Conservation (phyloP, 2,888 invertebrate genomes). For the Melipona beecheii region DNA sequence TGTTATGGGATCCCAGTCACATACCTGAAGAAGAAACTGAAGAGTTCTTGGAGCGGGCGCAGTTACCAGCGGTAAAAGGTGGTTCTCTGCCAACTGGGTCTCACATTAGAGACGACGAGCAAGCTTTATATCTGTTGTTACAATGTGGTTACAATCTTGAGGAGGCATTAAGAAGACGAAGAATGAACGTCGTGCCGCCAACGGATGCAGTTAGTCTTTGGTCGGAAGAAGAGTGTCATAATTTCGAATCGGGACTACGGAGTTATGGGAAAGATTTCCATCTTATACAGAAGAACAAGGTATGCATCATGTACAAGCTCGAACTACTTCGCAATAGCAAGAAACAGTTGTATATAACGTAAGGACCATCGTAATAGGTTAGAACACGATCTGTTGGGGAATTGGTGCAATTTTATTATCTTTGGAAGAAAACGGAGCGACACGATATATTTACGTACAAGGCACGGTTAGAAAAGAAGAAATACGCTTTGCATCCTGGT, state of each 20-base stretch:
- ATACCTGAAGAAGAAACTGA: constrained; percentile 91
- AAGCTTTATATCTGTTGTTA: constrained; percentile 94
- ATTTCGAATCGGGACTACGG: constrained; percentile 97
- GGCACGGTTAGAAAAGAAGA: constrained; percentile 95
- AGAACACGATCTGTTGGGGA: constrained; percentile 97
- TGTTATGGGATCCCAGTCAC: constrained; percentile 95
- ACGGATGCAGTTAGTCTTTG: constrained; percentile 93
- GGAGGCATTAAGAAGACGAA: constrained; percentile 93
- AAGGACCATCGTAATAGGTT: constrained; percentile 85
- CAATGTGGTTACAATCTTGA: constrained; percentile 98
- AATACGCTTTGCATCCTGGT: constrained; percentile 95
- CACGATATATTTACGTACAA: constrained; percentile 97
- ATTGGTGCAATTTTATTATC: constrained; percentile 97
- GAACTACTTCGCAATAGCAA: background rate
- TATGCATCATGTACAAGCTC: constrained; percentile 70
- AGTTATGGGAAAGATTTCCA: constrained; percentile 98
- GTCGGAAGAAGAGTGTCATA: constrained; percentile 98
- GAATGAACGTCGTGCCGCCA: constrained; percentile 89
- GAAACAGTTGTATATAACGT: background rate
- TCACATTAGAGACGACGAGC: constrained; percentile 94
- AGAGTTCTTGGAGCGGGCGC: constrained; percentile 89
- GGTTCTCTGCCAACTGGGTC: constrained; percentile 89
- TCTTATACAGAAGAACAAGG: constrained; percentile 96
- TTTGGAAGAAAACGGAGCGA: constrained; percentile 99
- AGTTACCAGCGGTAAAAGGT: constrained; percentile 80